These are phyloP conservation scores for Schizopygopsis pylzovi DNA, from an alignment of 2,797 vertebrate genomes.

Conservation along the genomic window DNA sequence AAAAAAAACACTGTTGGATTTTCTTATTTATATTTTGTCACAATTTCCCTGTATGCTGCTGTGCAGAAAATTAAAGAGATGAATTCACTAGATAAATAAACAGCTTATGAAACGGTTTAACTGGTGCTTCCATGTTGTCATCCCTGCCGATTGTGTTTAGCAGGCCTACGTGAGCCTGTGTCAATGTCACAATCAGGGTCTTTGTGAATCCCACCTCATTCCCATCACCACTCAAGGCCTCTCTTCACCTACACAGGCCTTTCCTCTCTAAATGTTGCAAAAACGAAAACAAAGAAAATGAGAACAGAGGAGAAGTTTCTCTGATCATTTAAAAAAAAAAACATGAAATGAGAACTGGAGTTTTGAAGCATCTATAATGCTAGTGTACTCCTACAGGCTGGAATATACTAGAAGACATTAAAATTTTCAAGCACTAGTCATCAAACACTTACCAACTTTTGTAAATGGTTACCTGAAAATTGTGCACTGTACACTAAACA, in stretches of 20 bases:
- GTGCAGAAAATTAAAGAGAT: constrained; percentile 83
- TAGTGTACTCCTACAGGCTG: not conserved
- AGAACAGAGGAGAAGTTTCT: constrained; percentile 51
- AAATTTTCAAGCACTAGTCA: not conserved
- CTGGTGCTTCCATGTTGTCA: constrained; percentile 63
- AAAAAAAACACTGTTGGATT: constrained; percentile 81
- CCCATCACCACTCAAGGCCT: not conserved
- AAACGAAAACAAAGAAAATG: constrained; percentile 17
- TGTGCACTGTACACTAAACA: not conserved
- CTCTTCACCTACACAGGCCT: constrained; percentile 12
- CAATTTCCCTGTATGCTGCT: constrained; percentile 82
- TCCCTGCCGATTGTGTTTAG: constrained; percentile 32
- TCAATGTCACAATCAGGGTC: constrained; percentile 6
- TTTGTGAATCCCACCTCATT: constrained; percentile 30
- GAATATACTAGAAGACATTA: not conserved
- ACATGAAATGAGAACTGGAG: not conserved
- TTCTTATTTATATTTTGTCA: constrained; percentile 87
- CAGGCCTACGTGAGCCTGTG: not conserved
- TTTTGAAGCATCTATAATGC: not conserved
- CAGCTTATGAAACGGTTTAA: constrained; percentile 75
- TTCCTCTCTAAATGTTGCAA: not conserved
- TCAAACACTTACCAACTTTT: not conserved
- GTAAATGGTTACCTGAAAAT: not conserved
- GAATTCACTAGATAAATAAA: constrained; percentile 84
- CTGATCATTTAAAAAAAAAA: constrained; percentile 49